Evolutionary conservation across 2,113 vertebrate species (phyloP).

Genomic region (Numida meleagris): DNA sequence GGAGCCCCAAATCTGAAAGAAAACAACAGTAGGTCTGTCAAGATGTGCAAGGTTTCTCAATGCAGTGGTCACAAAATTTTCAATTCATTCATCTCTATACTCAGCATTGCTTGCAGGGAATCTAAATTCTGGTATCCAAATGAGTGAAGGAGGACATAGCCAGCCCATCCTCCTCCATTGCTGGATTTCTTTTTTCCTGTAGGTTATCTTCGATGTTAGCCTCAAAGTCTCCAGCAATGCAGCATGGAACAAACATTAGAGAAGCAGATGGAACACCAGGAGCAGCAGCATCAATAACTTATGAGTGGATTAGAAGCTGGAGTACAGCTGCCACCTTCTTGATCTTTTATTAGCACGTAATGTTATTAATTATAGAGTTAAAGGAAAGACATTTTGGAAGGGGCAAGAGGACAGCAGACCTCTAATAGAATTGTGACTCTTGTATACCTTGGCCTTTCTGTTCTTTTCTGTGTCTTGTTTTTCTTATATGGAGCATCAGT

Average conservation of each 20-base stretch:
- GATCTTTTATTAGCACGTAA: conserved; percentile 13
- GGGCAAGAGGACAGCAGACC: background rate
- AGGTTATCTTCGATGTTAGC: background rate
- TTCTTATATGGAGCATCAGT: background rate
- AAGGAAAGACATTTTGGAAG: background rate
- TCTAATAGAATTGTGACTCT: background rate
- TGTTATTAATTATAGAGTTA: background rate
- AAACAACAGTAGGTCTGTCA: background rate
- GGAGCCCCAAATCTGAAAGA: background rate
- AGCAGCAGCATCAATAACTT: background rate
- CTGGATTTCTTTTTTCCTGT: background rate
- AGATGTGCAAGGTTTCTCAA: background rate
- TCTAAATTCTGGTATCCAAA: background rate
- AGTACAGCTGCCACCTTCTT: conserved; percentile 6
- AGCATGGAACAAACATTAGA: background rate
- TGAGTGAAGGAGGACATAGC: background rate
- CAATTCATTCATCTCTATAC: background rate
- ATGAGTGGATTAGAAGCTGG: background rate
- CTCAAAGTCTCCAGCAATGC: background rate
- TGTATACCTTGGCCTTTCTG: background rate
- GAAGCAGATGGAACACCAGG: background rate
- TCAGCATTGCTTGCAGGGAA: background rate
- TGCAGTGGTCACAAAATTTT: background rate
- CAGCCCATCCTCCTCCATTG: background rate
- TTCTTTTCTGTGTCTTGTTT: background rate